Evolutionary conservation across 2,113 vertebrate genomes (phyloP), one percentile per base, ranked within the genome.

Genomic region (Ciconia stormi): DNA sequence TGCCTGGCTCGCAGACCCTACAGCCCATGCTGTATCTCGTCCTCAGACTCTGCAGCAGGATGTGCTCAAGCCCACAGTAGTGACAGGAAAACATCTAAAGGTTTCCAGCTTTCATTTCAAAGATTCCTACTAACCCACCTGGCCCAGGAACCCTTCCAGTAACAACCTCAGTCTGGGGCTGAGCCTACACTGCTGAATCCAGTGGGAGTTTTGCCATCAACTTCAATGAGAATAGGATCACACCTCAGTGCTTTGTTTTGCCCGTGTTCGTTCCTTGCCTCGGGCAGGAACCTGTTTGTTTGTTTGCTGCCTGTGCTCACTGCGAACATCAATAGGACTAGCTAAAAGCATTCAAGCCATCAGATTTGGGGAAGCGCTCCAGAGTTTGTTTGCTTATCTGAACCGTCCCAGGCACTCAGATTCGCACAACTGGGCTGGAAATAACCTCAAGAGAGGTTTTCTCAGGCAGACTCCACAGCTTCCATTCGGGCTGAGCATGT

Each of bases 161-260:
- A 95, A 80, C 81, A 94, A 84, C 74, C 58, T 88, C 87, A 82
- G 49, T 90, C 70, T 94, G 83, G 66, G 84, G 44, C 84, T 91
- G 91, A 97, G 89, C 84, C 74, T 85, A n/a, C 13, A 7, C 58
- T 84, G 72, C 89, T 88, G 94, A 97, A 95, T 95, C 89, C 93
- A 91, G 85, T 74, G 95, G 96, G 89, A 95, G 87, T 95, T 96
- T 91, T 94, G 84, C 94, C 91, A 93, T 94, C 74, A 80, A 67
- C 93, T 97, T 97, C 95, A 97, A 92, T 91, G 93, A 95, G 87
- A 95, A 93, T 63, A 90, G 89, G 91, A 93, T 96, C 94, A 96
- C 92, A 92, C 92, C 87, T 95, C 78, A 44, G 89, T 47, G 89
- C 96, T 97, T 97, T 97, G 95, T 95, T 95, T 96, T 91, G 73